phyloP scores from a whole-genome alignment of 1,140 invertebrate genomes.

The Brachionus paranguensis region DNA sequence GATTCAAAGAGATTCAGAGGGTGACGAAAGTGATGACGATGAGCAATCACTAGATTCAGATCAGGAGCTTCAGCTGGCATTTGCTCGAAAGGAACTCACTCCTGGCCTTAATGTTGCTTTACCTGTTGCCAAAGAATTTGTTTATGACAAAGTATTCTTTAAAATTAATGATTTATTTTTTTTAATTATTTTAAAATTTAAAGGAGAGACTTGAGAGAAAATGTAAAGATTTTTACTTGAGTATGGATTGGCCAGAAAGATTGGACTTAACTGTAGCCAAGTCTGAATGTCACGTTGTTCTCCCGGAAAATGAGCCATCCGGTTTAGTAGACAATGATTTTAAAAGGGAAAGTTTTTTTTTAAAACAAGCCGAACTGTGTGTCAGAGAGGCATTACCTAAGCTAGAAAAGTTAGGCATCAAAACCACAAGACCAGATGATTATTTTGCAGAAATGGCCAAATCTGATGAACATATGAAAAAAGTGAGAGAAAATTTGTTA shows the following conservation, averaged over 20 bases:
- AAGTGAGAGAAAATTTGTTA: constrained; percentile 56
- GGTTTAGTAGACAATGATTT: constrained; percentile 34
- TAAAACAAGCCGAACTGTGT: constrained; percentile 75
- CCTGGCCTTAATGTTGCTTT: constrained; percentile 6
- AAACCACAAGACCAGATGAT: constrained; percentile 80
- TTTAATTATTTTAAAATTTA: background rate
- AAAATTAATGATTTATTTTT: background rate
- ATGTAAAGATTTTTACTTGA: constrained; percentile 34
- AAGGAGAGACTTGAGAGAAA: constrained; percentile 21
- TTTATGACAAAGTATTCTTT: constrained; percentile 37
- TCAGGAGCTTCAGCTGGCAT: constrained; percentile 27
- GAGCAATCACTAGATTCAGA: constrained; percentile 39
- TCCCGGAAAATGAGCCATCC: background rate
- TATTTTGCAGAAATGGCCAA: constrained; percentile 99
- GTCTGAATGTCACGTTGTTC: background rate
- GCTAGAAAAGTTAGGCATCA: constrained; percentile 68
- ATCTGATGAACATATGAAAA: constrained; percentile 93
- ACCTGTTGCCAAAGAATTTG: background rate
- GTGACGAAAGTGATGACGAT: constrained; percentile 34
- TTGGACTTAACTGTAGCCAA: constrained; percentile 24
- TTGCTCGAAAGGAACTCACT: background rate
- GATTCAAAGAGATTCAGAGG: background rate
- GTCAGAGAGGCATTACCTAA: constrained; percentile 70
- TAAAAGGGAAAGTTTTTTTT: constrained; percentile 31
- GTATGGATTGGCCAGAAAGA: constrained; percentile 36